Percentiles rank a stretch among this genome's conserved stretches.
These are phyloP conservation scores for Xenus cinereus DNA, from an alignment of 2,113 vertebrate species.

Conservation along the genomic window DNA sequence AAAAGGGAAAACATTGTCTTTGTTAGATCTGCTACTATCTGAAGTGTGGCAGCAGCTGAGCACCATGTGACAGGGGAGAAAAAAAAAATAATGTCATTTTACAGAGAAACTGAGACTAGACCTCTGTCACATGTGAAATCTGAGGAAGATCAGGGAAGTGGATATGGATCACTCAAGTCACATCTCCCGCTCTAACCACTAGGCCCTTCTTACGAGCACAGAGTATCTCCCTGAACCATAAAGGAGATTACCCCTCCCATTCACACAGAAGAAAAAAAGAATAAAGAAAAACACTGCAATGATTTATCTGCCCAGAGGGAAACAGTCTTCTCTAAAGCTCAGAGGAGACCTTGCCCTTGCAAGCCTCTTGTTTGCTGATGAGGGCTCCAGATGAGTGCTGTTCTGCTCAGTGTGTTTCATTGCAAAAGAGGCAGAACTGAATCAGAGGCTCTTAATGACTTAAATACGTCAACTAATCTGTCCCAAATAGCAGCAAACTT, in stretches of 20 bases:
- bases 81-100: neutral
- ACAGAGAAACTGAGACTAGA: neutral
- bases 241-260: slow-evolving; percentile 8
- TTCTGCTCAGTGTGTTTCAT: neutral
- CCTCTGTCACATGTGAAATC: neutral
- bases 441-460: slow-evolving; percentile 26
- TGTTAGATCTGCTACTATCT: neutral
- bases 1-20: neutral
- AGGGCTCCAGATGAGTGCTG: slow-evolving; percentile 31
- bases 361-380: slow-evolving; percentile 61
- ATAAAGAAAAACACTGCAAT: slow-evolving; percentile 58
- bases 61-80: neutral
- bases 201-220: neutral
- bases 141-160: slow-evolving; percentile 17
- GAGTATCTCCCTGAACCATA: neutral
- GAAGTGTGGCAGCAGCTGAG: slow-evolving; percentile 30
- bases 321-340: slow-evolving; percentile 45
- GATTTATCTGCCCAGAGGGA: slow-evolving; percentile 64
- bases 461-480: neutral
- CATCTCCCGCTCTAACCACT: neutral
- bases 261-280: slow-evolving; percentile 11
- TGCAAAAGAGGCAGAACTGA: slow-evolving; percentile 37
- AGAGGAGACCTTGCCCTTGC: slow-evolving; percentile 62
- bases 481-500: slow-evolving; percentile 2
- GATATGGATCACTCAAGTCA: neutral